These are phyloP conservation scores for Diaphora mendica DNA, from an alignment of 2,888 invertebrate species.

Conservation along the genomic window DNA sequence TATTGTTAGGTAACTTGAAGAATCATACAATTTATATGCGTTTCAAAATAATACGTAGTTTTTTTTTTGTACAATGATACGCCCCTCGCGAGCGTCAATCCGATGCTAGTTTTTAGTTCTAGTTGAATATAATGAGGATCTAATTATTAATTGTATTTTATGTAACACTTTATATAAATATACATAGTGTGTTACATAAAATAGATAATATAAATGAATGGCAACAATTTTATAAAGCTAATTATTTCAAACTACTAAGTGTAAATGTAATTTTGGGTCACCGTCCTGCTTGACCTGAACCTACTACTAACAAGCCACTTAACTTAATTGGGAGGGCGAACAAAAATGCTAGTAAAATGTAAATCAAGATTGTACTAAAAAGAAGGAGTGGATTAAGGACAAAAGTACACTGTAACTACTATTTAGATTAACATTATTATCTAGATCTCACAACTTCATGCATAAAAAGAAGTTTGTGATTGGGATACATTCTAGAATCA, in stretches of 20 bases:
- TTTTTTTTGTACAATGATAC: no score
- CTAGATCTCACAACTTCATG: background rate
- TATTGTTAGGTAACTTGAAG: no score
- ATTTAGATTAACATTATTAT: background rate
- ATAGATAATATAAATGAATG: background rate
- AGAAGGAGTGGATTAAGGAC: background rate
- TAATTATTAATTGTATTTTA: no score
- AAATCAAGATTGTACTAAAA: background rate
- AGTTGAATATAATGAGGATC: no score
- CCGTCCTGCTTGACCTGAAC: background rate
- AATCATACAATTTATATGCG: no score
- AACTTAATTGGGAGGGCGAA: background rate
- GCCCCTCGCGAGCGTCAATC: no score
- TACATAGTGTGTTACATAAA: background rate
- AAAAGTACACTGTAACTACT: background rate
- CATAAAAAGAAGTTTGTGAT: background rate
- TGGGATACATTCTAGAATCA: no score
- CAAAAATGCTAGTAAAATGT: background rate
- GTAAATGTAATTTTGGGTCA: conserved; percentile 1
- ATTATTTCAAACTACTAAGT: background rate
- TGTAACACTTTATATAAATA: no score
- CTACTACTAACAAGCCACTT: background rate
- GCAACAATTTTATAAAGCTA: background rate
- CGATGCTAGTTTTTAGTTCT: no score
- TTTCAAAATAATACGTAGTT: no score